phyloP scores from a whole-genome alignment of 2,113 vertebrate species.

The Elanoides forficatus region DNA sequence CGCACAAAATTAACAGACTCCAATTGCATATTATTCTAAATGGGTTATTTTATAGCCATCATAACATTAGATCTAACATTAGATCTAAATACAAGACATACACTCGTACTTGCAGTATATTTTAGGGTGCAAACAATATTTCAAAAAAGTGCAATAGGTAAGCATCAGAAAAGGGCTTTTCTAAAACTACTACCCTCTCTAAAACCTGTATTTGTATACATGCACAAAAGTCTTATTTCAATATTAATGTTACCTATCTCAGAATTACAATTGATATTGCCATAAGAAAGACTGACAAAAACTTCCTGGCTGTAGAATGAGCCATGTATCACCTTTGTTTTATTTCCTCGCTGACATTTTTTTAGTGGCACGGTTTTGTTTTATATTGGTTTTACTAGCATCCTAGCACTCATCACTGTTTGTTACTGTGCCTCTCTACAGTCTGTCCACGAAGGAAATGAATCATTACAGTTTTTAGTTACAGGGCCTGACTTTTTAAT shows the following conservation, averaged over 20 bases:
- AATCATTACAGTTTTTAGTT: slow-evolving; percentile 40
- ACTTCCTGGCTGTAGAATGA: not conserved
- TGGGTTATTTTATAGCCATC: not conserved
- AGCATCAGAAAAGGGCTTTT: not conserved
- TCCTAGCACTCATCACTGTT: not conserved
- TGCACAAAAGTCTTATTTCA: not conserved
- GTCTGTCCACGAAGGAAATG: not conserved
- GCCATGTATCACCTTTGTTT: not conserved
- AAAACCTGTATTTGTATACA: not conserved
- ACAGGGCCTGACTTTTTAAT: not conserved
- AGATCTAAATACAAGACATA: not conserved
- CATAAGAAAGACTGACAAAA: not conserved
- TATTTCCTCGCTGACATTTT: not conserved
- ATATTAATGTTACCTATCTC: not conserved
- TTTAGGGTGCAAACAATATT: not conserved
- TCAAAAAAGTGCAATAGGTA: not conserved
- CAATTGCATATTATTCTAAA: not conserved
- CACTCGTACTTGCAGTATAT: not conserved
- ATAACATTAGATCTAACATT: not conserved
- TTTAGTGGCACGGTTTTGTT: not conserved
- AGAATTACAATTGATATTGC: not conserved
- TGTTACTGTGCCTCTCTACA: not conserved
- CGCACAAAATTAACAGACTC: slow-evolving; percentile 34
- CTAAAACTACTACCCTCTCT: not conserved
- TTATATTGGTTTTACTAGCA: not conserved